These are phyloP conservation scores for Bathynomus jamesi DNA, from an alignment of 1,140 invertebrate species.

Conservation along the genomic window DNA sequence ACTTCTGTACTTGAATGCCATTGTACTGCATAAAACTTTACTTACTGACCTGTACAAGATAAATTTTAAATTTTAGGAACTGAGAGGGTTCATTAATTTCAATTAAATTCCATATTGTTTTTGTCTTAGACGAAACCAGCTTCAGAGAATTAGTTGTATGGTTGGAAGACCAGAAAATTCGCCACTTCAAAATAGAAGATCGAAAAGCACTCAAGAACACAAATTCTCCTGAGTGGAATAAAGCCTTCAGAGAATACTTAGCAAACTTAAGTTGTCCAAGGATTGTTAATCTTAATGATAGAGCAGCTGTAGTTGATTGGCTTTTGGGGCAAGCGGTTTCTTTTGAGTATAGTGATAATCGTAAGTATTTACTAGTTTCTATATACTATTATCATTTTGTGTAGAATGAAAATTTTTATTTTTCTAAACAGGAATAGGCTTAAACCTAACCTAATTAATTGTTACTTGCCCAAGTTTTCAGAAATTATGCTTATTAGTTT, in stretches of 20 bases:
- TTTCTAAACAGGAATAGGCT: too few species aligned
- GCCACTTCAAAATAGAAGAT: slow-evolving; percentile 77
- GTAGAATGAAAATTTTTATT: too few species aligned
- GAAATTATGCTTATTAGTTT: too few species aligned
- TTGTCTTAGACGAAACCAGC: slow-evolving; percentile 60
- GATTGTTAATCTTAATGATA: slow-evolving; percentile 55
- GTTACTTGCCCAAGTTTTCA: too few species aligned
- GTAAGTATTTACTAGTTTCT: slow-evolving; percentile 39
- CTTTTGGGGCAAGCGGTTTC: slow-evolving; percentile 71
- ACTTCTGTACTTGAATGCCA: too few species aligned
- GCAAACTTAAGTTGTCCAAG: slow-evolving; percentile 55
- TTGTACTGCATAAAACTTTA: too few species aligned
- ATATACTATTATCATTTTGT: neutral
- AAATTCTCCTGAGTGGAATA: slow-evolving; percentile 57
- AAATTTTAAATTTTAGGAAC: too few species aligned
- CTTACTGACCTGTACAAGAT: too few species aligned
- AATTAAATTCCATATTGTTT: too few species aligned
- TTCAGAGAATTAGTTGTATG: slow-evolving; percentile 74
- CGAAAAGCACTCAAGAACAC: slow-evolving; percentile 60
- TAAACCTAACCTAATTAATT: too few species aligned
- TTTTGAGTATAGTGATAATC: slow-evolving; percentile 47
- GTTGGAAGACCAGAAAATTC: slow-evolving; percentile 91
- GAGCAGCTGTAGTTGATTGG: slow-evolving; percentile 64
- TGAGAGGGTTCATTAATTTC: too few species aligned
- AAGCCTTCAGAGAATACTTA: slow-evolving; percentile 66